Evolutionary conservation across 2,888 invertebrate genomes (phyloP), one percentile per base, ranked within the genome.

Genomic region (Hoplodrina blanda): DNA sequence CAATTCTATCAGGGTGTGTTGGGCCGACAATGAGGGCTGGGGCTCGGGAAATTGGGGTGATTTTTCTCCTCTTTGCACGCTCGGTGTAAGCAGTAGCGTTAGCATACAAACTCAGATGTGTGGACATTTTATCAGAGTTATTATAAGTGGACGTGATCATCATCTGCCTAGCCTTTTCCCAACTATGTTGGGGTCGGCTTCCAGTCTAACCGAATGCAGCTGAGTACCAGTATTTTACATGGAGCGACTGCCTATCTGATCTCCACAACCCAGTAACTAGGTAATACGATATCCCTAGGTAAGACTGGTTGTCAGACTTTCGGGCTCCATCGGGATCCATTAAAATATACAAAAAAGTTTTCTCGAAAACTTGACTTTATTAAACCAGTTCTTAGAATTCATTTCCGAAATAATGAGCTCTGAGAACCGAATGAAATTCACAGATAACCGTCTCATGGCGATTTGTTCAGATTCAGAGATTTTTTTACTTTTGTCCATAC

Each of bases 31-130:
- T 89, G 90, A 90, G 90, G 90, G 88, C 85, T 88, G 87, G 88
- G 87, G 87, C 87, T 78, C 89, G 90, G 95, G 95, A 95, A 95
- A 96, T 95, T 94, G 93, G 93, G 94, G 94, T 94, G 95, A 95
- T 95, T 94, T 95, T 95, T 96, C 95, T 94, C 90, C 90, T 90
- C 91, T 90, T 87, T 91, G 85, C 92, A 90, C 91, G 85, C 90
- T 91, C 89, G 87, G 75, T 76, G 74, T 80, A 74, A 84, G 69
- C 71, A 62, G 90, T 90, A 92, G 73, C 76, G 91, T 88, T 78
- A 81, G 88, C 81, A 89, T 25, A 67, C 15, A 20, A 70, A 65
- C 2, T 33, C 30, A 19, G 10, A 44, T 30, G 1, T 20, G 15
- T 57, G 8, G 11, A 37, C 50, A 30, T 46, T 19, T 15, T n/a